A percentile compares a stretch with the other conserved stretches of the same genome.
Evolutionary conservation across 2,797 vertebrate genomes (phyloP).

Genomic region (Spinus pinus): DNA sequence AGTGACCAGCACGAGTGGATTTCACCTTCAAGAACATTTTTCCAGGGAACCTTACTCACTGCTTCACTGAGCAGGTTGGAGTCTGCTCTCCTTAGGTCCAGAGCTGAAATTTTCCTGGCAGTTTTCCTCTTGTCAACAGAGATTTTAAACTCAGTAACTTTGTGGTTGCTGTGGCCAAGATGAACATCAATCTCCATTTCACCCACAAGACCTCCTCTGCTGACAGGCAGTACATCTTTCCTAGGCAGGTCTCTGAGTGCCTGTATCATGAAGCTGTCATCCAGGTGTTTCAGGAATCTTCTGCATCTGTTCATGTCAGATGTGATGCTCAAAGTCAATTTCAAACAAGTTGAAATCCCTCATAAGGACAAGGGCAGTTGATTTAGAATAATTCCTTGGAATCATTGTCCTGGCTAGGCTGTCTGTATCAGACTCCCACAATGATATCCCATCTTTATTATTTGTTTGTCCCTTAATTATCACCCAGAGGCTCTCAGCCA

Average conservation of each 20-base stretch:
- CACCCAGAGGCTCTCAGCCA: neutral
- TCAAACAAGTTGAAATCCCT: neutral
- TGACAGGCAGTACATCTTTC: neutral
- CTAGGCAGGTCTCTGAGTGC: neutral
- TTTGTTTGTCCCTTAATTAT: neutral
- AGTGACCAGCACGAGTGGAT: neutral
- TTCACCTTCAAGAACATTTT: neutral
- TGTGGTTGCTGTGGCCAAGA: neutral
- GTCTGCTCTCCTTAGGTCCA: neutral
- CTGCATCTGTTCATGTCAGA: neutral
- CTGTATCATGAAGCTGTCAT: neutral
- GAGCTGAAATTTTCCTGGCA: neutral
- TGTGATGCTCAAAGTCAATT: neutral
- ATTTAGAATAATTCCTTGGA: neutral
- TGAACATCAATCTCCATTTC: neutral
- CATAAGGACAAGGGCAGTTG: neutral
- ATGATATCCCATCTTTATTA: rapidly evolving
- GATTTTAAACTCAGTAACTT: rapidly evolving
- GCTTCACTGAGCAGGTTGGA: neutral
- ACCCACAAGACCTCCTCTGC: neutral
- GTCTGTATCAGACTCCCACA: neutral
- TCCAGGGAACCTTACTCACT: neutral
- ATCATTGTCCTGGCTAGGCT: rapidly evolving
- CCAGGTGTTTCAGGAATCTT: neutral
- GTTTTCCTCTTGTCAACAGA: neutral